Evolutionary conservation across 2,113 vertebrate species (phyloP).

Genomic region (Nothobranchius furzeri): DNA sequence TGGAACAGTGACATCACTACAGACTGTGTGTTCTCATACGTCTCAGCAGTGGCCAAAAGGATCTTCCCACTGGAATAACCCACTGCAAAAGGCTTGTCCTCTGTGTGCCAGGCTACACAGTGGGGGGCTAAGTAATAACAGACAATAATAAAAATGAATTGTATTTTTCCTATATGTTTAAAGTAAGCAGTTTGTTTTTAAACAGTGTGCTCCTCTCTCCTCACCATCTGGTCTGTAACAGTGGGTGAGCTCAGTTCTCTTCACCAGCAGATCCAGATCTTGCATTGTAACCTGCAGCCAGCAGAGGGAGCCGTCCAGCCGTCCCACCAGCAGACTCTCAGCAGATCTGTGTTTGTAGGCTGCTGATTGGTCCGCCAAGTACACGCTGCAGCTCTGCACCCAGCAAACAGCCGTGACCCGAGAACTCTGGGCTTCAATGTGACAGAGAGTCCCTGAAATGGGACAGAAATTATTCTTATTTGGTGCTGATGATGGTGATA

Average conservation of each 20-base stretch:
- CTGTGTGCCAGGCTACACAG: slow-evolving; percentile 81
- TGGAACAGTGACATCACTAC: slow-evolving; percentile 76
- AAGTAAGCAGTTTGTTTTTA: slow-evolving; percentile 1
- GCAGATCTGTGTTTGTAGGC: slow-evolving; percentile 47
- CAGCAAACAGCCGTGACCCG: slow-evolving; percentile 80
- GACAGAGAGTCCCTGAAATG: slow-evolving; percentile 71
- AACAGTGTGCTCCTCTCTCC: background rate
- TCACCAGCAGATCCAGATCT: slow-evolving; percentile 65
- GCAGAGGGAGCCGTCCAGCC: slow-evolving; percentile 81
- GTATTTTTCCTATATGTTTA: background rate
- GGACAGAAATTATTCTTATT: background rate
- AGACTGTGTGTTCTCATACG: slow-evolving; percentile 70
- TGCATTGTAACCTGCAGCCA: slow-evolving; percentile 78
- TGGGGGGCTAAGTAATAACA: slow-evolving; percentile 69
- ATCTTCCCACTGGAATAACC: slow-evolving; percentile 82
- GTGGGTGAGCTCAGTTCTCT: slow-evolving; percentile 70
- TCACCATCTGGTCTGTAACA: slow-evolving; percentile 79
- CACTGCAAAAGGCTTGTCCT: slow-evolving; percentile 79
- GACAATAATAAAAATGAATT: background rate
- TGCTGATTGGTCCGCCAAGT: slow-evolving; percentile 50
- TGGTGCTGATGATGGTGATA: too few relatives aligned
- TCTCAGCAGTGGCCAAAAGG: slow-evolving; percentile 70
- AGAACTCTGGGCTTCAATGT: slow-evolving; percentile 75
- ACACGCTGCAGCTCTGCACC: slow-evolving; percentile 71
- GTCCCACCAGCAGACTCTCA: slow-evolving; percentile 78